A percentile compares a stretch with the other conserved stretches of the same genome.
These are phyloP conservation scores for Camponotus vicinus DNA, from an alignment of 1,140 invertebrate genomes.

Conservation along the genomic window DNA sequence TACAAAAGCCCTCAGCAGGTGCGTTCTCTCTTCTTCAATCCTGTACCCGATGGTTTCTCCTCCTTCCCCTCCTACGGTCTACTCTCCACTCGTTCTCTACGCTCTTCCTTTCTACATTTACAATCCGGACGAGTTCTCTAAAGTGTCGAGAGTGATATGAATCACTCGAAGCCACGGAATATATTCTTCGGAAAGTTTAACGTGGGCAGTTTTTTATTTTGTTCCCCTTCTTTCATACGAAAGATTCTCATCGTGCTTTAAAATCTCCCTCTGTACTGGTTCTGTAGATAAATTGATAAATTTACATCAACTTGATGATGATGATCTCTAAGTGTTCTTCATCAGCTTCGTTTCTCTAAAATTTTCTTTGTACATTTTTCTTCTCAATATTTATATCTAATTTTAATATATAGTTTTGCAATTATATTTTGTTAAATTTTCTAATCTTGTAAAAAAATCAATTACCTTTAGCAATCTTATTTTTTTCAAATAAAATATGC, in stretches of 20 bases:
- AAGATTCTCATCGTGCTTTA: not conserved
- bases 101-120: not conserved
- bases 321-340: no score
- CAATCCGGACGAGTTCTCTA: conserved; percentile 15
- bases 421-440: no score
- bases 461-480: no score
- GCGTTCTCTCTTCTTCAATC: conserved; percentile 28
- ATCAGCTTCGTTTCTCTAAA: no score
- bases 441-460: no score
- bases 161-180: not conserved
- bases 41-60: not conserved
- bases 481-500: no score
- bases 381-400: no score
- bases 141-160: not conserved
- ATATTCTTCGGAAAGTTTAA: not conserved
- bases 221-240: not conserved
- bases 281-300: no score
- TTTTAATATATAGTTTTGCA: no score
- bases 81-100: not conserved
- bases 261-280: no score
- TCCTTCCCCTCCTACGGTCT: not conserved
- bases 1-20: conserved; percentile 7
- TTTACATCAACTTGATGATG: no score
- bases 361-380: no score
- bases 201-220: not conserved